These are phyloP conservation scores for Psilopsiagon aurifrons DNA, from an alignment of 2,113 vertebrate species.

Conservation along the genomic window DNA sequence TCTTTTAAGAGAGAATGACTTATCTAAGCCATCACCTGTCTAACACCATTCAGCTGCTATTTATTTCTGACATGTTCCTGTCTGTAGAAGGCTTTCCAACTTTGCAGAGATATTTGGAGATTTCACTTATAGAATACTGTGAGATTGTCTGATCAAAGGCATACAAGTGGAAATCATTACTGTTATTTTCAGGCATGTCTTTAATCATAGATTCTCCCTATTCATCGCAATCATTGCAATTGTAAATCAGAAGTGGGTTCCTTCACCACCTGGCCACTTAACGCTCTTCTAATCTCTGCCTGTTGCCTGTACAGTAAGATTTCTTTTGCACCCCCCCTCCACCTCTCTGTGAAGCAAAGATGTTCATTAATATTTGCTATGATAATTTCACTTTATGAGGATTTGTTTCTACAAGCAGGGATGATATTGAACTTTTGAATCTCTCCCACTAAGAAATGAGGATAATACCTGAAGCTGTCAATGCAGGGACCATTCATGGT, in stretches of 20 bases:
- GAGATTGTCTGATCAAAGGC: conserved; percentile 64
- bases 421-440: conserved; percentile 15
- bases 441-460: not conserved
- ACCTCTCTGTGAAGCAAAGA: not conserved
- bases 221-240: conserved; percentile 56
- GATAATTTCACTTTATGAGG: not conserved
- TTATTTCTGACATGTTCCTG: conserved; percentile 23
- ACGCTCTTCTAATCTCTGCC: conserved; percentile 16
- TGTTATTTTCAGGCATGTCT: conserved; percentile 60
- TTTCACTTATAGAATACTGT: conserved; percentile 41
- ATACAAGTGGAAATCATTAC: conserved; percentile 60
- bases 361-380: not conserved
- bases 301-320: not conserved
- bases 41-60: conserved; percentile 31
- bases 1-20: conserved; percentile 24
- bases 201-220: conserved; percentile 48
- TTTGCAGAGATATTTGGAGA: conserved; percentile 13
- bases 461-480: conserved; percentile 24
- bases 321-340: not conserved
- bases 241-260: conserved; percentile 42
- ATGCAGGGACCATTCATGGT: not conserved
- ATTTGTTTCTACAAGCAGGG: conserved; percentile 35
- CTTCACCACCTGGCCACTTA: conserved; percentile 48
- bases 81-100: conserved; percentile 55
- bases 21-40: conserved; percentile 41